These are phyloP conservation scores for Poeciliopsis retropinna DNA, from an alignment of 2,113 vertebrate species.

Conservation along the genomic window DNA sequence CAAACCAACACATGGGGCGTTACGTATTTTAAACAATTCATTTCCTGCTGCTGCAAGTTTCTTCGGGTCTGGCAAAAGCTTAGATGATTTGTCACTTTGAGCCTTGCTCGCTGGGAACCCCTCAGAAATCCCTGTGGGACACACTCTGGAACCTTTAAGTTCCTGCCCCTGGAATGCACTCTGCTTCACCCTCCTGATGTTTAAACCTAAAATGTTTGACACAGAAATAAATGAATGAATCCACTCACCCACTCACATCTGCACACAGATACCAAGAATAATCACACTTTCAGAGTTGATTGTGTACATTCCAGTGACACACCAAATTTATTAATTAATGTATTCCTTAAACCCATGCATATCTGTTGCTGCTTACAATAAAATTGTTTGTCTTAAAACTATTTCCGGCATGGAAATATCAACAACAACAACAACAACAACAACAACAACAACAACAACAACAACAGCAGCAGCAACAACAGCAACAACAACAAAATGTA, in stretches of 20 bases:
- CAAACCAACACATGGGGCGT: slow-evolving; percentile 42
- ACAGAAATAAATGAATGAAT: neutral
- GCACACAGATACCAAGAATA: slow-evolving; percentile 9
- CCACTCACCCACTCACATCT: slow-evolving; percentile 2
- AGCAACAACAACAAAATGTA: neutral
- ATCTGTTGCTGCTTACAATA: neutral
- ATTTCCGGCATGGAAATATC: neutral
- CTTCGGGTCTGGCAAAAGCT: slow-evolving; percentile 49
- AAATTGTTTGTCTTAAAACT: neutral
- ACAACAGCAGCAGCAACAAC: neutral
- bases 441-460: neutral
- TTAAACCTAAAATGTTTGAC: slow-evolving; percentile 32
- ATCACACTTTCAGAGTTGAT: slow-evolving; percentile 14
- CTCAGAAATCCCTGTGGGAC: slow-evolving; percentile 61
- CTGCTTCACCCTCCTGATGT: slow-evolving; percentile 36
- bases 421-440: neutral
- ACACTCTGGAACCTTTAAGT: slow-evolving; percentile 50
- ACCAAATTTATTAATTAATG: neutral
- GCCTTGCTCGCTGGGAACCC: slow-evolving; percentile 34
- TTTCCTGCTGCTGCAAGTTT: slow-evolving; percentile 53
- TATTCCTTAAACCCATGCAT: neutral
- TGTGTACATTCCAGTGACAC: neutral
- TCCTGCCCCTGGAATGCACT: slow-evolving; percentile 56
- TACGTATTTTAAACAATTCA: slow-evolving; percentile 61
- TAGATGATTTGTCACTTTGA: slow-evolving; percentile 65